Evolutionary conservation across 2,797 vertebrate species (phyloP).

Genomic region (Pseudochaenichthys georgianus): DNA sequence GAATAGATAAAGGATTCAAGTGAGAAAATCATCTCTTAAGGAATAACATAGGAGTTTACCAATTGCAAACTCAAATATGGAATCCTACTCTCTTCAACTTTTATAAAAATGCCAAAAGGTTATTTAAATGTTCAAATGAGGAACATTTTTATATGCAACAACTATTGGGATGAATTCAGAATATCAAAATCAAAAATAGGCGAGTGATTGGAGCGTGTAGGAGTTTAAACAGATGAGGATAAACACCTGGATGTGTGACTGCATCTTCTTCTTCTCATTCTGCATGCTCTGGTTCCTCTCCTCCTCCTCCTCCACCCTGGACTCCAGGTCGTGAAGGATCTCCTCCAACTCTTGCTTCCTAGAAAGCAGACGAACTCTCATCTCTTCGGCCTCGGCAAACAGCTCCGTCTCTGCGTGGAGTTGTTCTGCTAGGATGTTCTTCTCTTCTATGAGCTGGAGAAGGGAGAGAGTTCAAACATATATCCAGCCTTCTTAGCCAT

Average conservation of each 20-base stretch:
- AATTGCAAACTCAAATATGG: neutral
- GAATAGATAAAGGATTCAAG: neutral
- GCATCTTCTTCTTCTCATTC: constrained; percentile 99
- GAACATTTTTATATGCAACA: neutral
- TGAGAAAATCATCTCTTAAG: neutral
- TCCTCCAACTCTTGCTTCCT: constrained; percentile 97
- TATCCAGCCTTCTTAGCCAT: neutral
- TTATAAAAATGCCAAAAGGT: neutral
- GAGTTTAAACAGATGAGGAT: neutral
- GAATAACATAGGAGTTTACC: neutral
- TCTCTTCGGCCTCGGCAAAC: constrained; percentile 97
- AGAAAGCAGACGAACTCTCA: constrained; percentile 94
- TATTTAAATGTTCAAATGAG: constrained; percentile 5
- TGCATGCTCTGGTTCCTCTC: constrained; percentile 94
- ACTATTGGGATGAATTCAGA: neutral
- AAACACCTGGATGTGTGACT: constrained; percentile 93
- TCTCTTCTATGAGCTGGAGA: constrained; percentile 92
- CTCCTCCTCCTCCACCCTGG: constrained; percentile 96
- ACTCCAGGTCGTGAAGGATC: constrained; percentile 96
- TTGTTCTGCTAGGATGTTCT: constrained; percentile 97
- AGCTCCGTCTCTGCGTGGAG: constrained; percentile 96
- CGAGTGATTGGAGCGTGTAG: neutral
- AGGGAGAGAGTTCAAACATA: neutral
- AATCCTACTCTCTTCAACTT: neutral
- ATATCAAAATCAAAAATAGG: neutral